Evolutionary conservation across 1,140 invertebrate species (phyloP).

Genomic region (Stenopsyche tienmushanensis): DNA sequence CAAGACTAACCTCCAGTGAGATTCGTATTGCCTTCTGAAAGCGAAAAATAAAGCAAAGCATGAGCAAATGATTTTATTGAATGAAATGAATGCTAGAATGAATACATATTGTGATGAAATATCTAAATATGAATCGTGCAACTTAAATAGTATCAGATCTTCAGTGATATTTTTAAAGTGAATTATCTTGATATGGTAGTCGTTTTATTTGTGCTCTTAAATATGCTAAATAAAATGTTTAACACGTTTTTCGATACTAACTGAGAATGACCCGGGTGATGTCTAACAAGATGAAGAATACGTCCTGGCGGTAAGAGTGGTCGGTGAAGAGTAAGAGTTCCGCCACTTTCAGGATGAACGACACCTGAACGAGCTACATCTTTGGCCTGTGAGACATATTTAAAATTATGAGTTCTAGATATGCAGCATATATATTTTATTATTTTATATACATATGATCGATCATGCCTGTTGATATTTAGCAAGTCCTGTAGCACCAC

Average conservation of each 20-base stretch:
- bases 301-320: constrained; percentile 85
- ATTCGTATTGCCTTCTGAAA: constrained; percentile 71
- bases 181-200: no score
- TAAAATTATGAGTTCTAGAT: not conserved
- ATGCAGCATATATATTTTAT: not conserved
- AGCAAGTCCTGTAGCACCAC: constrained; percentile 58
- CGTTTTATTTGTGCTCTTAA: no score
- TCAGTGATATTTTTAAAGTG: no score
- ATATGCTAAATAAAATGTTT: no score
- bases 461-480: constrained; percentile 62
- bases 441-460: not conserved
- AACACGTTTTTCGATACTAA: no score
- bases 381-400: constrained; percentile 35
- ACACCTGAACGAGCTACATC: constrained; percentile 60
- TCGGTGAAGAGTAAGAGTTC: constrained; percentile 76
- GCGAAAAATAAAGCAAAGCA: constrained; percentile 40
- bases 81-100: not conserved
- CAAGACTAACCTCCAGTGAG: constrained; percentile 63
- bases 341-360: constrained; percentile 70
- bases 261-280: constrained; percentile 82
- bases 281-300: constrained; percentile 87
- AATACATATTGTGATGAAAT: no score
- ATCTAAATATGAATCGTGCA: no score
- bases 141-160: no score
- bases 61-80: not conserved